Percentiles rank a stretch among this genome's conserved stretches.
phyloP scores from a whole-genome alignment of 2,797 vertebrate genomes.

The Intellagama lesueurii region DNA sequence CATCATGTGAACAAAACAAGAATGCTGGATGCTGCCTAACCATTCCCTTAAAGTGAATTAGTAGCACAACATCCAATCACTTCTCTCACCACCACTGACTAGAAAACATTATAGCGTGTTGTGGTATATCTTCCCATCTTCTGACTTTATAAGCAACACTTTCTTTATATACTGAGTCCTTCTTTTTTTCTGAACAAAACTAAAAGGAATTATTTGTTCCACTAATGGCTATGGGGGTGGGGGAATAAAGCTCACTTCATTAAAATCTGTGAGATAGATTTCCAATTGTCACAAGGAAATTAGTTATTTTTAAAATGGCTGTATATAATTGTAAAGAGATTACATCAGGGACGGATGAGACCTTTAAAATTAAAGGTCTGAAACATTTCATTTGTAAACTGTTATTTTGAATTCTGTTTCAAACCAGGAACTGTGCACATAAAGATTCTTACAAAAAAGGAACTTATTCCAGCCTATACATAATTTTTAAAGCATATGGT shows the following conservation, averaged over 20 bases:
- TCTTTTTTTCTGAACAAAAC: conserved; percentile 8
- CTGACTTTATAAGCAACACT: neutral
- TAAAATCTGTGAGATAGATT: conserved; percentile 38
- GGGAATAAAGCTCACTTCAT: conserved; percentile 15
- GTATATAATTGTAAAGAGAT: conserved; percentile 39
- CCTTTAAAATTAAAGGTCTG: conserved; percentile 23
- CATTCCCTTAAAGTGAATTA: too few species aligned
- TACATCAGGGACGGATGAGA: conserved; percentile 23
- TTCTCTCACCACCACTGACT: neutral
- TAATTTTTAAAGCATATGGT: neutral
- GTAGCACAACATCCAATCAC: neutral
- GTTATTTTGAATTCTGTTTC: neutral
- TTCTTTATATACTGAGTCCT: neutral
- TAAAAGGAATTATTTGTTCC: conserved; percentile 29
- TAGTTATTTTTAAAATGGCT: conserved; percentile 49
- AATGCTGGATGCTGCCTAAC: neutral
- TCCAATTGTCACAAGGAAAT: conserved; percentile 36
- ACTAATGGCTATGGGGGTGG: conserved; percentile 17
- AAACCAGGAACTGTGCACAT: neutral
- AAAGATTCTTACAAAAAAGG: neutral
- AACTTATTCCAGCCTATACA: neutral
- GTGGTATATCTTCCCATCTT: neutral
- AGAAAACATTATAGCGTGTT: neutral
- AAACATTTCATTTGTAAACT: conserved; percentile 28
- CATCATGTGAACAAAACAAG: neutral